phyloP scores from a whole-genome alignment of 2,113 vertebrate genomes.

The Poeciliopsis prolifica region DNA sequence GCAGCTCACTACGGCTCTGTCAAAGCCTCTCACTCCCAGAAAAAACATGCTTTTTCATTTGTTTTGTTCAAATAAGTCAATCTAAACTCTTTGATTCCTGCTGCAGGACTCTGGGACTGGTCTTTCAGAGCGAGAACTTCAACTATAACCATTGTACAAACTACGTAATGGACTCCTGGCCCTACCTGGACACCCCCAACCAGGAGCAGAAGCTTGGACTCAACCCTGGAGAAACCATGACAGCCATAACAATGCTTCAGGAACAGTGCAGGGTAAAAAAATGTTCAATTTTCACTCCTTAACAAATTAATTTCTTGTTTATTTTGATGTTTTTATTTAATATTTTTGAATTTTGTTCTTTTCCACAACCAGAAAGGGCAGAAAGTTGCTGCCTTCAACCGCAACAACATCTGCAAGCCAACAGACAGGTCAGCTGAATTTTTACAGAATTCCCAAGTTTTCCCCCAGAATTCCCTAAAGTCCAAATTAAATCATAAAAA shows the following conservation, averaged over 20 bases:
- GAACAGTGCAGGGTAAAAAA: constrained; percentile 87
- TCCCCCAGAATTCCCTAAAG: not conserved
- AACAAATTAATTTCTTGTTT: not conserved
- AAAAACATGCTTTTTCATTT: not conserved
- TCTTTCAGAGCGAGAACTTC: constrained; percentile 91
- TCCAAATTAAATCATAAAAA: not conserved
- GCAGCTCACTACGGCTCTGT: not conserved
- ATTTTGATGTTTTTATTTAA: not conserved
- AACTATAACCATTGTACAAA: constrained; percentile 85
- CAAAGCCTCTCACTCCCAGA: not conserved
- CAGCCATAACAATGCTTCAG: constrained; percentile 88
- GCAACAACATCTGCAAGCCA: constrained; percentile 80
- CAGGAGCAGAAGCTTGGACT: constrained; percentile 88
- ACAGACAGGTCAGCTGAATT: constrained; percentile 85
- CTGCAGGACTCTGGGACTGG: constrained; percentile 87
- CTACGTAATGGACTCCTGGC: constrained; percentile 90
- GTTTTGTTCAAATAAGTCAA: not conserved
- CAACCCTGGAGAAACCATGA: constrained; percentile 86
- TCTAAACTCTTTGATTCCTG: not conserved
- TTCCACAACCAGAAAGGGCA: constrained; percentile 89
- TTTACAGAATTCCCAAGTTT: not conserved
- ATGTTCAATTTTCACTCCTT: not conserved
- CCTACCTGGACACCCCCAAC: constrained; percentile 84
- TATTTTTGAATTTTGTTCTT: not conserved
- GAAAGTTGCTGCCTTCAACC: constrained; percentile 74